Evolutionary conservation across 2,113 vertebrate species (phyloP).

Genomic region (Neomonachus schauinslandi): DNA sequence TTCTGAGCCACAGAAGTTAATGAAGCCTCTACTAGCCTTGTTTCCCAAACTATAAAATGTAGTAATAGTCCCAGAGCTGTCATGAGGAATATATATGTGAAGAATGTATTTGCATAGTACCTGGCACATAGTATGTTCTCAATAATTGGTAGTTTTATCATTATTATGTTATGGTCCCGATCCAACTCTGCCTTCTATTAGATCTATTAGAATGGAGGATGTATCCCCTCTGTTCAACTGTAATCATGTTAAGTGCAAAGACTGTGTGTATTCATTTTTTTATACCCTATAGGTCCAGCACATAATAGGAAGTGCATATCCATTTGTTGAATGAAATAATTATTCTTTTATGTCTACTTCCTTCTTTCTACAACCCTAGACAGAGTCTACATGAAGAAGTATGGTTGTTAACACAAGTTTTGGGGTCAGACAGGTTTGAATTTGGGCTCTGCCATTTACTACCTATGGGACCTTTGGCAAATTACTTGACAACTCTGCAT

Average conservation of each 20-base stretch:
- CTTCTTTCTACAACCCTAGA: not conserved
- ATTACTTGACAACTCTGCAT: not conserved
- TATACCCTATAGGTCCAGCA: not conserved
- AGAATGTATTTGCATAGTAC: not conserved
- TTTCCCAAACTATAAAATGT: not conserved
- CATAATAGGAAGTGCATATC: not conserved
- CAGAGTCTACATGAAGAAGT: not conserved
- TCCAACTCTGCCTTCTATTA: not conserved
- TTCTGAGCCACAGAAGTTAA: slow-evolving; percentile 19
- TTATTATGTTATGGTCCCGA: not conserved
- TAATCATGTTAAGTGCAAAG: not conserved
- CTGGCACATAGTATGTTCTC: not conserved
- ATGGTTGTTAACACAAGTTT: not conserved
- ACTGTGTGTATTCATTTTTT: not conserved
- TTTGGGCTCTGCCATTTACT: slow-evolving; percentile 35
- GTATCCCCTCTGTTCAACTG: not conserved
- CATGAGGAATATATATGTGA: not conserved
- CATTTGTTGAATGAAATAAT: not conserved
- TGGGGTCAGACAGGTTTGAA: not conserved
- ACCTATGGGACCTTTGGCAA: not conserved
- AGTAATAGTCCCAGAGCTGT: not conserved
- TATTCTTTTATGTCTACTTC: not conserved
- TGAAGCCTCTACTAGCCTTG: not conserved
- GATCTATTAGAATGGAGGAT: not conserved
- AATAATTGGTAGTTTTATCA: not conserved